Evolutionary conservation across 2,113 vertebrate genomes (phyloP), one percentile per base, ranked within the genome.

Genomic region (Boulengeromyrus knoepffleri): DNA sequence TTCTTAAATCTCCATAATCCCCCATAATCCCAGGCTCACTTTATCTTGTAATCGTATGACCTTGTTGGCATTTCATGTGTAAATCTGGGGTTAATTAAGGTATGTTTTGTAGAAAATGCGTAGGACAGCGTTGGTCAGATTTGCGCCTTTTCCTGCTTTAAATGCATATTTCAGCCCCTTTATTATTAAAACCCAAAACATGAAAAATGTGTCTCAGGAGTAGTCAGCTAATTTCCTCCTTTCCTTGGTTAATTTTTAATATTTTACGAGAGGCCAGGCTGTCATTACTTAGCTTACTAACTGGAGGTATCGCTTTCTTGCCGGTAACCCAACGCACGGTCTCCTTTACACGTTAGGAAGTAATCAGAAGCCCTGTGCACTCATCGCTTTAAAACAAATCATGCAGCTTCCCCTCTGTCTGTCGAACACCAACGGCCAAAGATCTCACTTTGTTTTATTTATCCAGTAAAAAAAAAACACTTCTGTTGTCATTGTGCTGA

Each of bases 301-400:
- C 52, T 91, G 49, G 90, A 52, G 46, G 89, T 92, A 92, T 95
- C 93, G 47, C 86, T 90, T 96, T 95, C 90, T 91, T 80, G 80
- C 90, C 24, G 85, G 95, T 93, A 95, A 96, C 90, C 62, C 19
- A 92, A 95, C 52, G 47, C 92, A 92, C 92, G 88, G 45, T 90
- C 90, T 89, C 77, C 93, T 95, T 95, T 77, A 95, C 93, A 94
- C 93, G 91, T 94, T 91, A 91, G 84, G 91, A 88, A 53, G 94
- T 94, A 93, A 96, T 91, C 52, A 62, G 93, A 95, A 89, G 91
- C 93, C 88, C 91, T 88, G 53, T 91, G 17, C 93, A 95, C 91
- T 95, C 91, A 95, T 94, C 95, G 96, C 53, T 10, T 27, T 58
- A 24, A 39, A 58, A 42, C 53, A 58, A 88, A 88, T 45, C 5